Evolutionary conservation across 2,888 invertebrate species (phyloP).

Genomic region (Dione juno): DNA sequence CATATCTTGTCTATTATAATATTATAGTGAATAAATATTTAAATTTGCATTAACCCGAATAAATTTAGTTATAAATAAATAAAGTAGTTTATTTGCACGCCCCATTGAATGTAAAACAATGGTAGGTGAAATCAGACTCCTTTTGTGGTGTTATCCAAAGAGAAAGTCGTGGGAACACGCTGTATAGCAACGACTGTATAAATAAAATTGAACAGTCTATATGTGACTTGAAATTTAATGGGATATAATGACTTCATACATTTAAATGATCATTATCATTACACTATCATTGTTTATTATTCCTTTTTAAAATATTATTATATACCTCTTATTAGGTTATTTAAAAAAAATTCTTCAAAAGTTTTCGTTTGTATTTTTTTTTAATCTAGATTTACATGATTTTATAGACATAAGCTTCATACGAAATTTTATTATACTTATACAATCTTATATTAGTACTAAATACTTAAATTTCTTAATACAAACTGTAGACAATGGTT

Average conservation of each 20-base stretch:
- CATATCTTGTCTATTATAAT: too few relatives aligned
- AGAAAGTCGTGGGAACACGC: constrained; percentile 32
- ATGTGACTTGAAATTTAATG: constrained; percentile 6
- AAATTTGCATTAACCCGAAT: background rate
- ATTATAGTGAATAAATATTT: background rate
- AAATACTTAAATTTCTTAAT: too few relatives aligned
- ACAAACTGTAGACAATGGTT: too few relatives aligned
- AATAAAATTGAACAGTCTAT: constrained; percentile 3
- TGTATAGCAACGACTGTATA: constrained; percentile 15
- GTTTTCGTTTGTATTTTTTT: too few relatives aligned
- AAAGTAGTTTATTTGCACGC: constrained; percentile 10
- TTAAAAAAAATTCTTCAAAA: too few relatives aligned
- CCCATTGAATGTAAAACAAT: constrained; percentile 28
- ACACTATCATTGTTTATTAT: background rate
- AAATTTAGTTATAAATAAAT: constrained; percentile 14
- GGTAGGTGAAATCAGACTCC: constrained; percentile 22
- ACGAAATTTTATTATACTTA: too few relatives aligned
- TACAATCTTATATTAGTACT: too few relatives aligned
- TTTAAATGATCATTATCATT: background rate
- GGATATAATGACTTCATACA: background rate
- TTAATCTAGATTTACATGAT: too few relatives aligned
- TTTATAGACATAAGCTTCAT: too few relatives aligned
- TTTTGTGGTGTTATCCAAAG: constrained; percentile 25
- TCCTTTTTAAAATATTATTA: too few relatives aligned
- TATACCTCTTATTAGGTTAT: too few relatives aligned